Conservation (phyloP, 2,113 vertebrate genomes). For the Pelecanoides urinatrix region DNA sequence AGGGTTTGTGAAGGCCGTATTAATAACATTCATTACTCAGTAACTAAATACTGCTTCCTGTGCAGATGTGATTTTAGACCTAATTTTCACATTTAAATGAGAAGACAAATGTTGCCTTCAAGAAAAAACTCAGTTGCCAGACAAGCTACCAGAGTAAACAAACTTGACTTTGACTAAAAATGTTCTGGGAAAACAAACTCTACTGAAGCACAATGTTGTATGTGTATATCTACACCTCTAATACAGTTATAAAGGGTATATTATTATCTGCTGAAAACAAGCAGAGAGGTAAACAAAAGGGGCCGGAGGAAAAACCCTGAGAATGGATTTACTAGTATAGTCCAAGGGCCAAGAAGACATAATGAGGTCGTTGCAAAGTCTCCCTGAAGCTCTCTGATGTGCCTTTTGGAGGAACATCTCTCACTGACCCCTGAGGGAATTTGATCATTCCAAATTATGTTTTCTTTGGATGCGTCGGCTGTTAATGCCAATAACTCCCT, state of each 20-base stretch:
- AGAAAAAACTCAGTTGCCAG: not conserved
- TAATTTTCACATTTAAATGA: constrained; percentile 7
- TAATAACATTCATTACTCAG: not conserved
- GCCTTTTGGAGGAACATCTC: not conserved
- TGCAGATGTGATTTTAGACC: not conserved
- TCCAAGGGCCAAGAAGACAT: not conserved
- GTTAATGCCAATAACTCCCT: not conserved
- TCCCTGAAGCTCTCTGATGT: not conserved
- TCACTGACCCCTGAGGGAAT: not conserved
- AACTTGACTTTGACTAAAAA: not conserved
- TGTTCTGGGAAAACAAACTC: not conserved
- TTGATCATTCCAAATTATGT: not conserved
- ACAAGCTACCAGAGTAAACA: not conserved
- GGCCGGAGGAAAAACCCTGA: not conserved
- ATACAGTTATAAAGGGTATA: not conserved
- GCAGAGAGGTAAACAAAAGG: not conserved
- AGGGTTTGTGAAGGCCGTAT: not conserved
- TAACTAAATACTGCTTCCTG: not conserved
- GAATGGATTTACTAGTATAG: not conserved
- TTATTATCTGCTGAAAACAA: not conserved
- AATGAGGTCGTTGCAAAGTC: not conserved
- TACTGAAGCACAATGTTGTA: not conserved
- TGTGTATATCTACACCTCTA: not conserved
- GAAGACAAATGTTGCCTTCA: not conserved
- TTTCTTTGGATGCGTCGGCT: not conserved